Evolutionary conservation across 2,888 invertebrate genomes (phyloP).

Genomic region (Abscondita cerata): DNA sequence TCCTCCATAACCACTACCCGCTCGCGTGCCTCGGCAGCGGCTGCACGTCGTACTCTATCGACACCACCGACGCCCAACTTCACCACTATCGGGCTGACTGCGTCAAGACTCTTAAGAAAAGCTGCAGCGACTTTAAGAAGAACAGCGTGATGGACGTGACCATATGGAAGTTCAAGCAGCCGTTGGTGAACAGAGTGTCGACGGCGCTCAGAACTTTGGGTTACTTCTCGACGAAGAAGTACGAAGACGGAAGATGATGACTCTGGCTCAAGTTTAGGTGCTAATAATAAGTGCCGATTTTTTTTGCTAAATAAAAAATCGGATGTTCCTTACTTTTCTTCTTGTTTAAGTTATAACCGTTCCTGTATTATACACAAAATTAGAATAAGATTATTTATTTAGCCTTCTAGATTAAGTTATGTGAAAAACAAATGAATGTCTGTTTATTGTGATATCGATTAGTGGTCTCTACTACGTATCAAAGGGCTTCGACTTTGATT

Average conservation of each 20-base stretch:
- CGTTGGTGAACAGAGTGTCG: constrained; percentile 70
- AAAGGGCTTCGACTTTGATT: constrained; percentile 4
- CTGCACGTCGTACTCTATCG: constrained; percentile 81
- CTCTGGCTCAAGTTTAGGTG: constrained; percentile 13
- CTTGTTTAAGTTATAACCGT: constrained; percentile 16
- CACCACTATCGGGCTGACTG: constrained; percentile 92
- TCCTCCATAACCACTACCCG: constrained; percentile 88
- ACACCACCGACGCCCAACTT: constrained; percentile 79
- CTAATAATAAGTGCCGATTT: constrained; percentile 10
- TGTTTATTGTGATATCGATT: constrained; percentile 12
- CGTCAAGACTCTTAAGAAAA: constrained; percentile 80
- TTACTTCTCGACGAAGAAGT: constrained; percentile 61
- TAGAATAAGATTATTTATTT: background rate
- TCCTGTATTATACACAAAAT: constrained; percentile 31
- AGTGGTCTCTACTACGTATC: background rate
- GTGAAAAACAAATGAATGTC: constrained; percentile 9
- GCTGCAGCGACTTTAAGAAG: constrained; percentile 78
- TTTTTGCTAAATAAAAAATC: constrained; percentile 4
- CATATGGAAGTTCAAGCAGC: constrained; percentile 81
- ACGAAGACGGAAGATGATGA: constrained; percentile 27
- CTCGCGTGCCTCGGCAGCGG: constrained; percentile 59
- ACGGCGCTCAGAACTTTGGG: constrained; percentile 71
- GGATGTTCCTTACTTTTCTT: constrained; percentile 25
- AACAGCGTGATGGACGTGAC: constrained; percentile 79
- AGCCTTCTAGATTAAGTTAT: background rate